phyloP scores from a whole-genome alignment of 2,113 vertebrate species.

The Pelodiscus sinensis region DNA sequence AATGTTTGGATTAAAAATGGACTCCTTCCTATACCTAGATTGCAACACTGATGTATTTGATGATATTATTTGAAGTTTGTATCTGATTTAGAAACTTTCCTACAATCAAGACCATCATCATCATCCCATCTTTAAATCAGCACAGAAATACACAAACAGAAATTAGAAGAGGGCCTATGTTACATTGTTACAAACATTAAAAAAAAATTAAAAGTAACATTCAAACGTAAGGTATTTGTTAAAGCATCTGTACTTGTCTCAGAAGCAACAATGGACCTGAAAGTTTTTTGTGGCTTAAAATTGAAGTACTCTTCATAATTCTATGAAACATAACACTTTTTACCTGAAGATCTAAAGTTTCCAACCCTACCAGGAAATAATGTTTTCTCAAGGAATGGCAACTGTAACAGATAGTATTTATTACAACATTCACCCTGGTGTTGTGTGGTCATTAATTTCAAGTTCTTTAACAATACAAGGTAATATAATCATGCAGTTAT shows the following conservation, averaged over 20 bases:
- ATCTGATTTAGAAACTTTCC: background rate
- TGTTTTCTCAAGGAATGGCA: background rate
- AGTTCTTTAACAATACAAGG: background rate
- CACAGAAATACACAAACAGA: background rate
- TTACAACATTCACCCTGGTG: background rate
- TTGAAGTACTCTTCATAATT: background rate
- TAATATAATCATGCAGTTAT: background rate
- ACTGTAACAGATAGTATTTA: background rate
- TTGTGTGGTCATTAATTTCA: background rate
- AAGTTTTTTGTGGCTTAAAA: background rate
- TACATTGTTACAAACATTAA: background rate
- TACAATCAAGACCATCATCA: background rate
- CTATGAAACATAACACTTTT: background rate
- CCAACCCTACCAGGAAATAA: background rate
- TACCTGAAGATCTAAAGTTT: background rate
- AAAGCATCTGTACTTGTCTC: background rate
- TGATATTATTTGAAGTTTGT: background rate
- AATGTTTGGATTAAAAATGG: background rate
- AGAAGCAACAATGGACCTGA: background rate
- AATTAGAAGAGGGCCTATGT: background rate
- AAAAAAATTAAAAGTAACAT: background rate
- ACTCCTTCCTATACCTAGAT: background rate
- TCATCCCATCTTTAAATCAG: background rate
- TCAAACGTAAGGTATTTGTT: background rate
- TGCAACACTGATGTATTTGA: background rate